Evolutionary conservation across 2,113 vertebrate species (phyloP).

Genomic region (Strix aluco): DNA sequence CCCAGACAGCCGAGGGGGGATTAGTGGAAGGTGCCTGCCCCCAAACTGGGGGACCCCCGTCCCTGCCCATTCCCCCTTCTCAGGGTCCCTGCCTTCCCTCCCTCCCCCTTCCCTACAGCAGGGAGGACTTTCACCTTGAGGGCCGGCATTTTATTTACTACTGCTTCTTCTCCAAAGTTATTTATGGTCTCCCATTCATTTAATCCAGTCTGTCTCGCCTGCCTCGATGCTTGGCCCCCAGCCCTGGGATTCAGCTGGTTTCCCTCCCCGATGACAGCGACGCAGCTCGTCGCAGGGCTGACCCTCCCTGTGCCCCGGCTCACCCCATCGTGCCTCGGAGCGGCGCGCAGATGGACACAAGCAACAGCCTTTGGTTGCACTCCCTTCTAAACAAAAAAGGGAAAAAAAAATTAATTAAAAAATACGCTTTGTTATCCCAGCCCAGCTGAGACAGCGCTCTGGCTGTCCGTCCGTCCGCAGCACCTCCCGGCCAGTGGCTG

Average conservation of each 20-base stretch:
- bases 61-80: background rate
- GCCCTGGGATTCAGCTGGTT: constrained; percentile 30
- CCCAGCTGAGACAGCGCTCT: background rate
- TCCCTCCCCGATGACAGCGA: background rate
- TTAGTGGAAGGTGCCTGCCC: background rate
- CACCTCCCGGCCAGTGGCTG: background rate
- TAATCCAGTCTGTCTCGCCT: background rate
- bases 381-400: background rate
- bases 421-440: background rate
- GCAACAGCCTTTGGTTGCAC: background rate
- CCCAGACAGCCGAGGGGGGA: background rate
- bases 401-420: background rate
- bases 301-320: background rate
- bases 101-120: background rate
- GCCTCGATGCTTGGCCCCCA: background rate
- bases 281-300: background rate
- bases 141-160: background rate
- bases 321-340: fast-evolving
- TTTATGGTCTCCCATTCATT: constrained; percentile 1
- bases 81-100: background rate
- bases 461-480: background rate
- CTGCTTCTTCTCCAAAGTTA: background rate
- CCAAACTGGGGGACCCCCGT: background rate
- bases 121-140: background rate
- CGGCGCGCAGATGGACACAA: background rate